Conservation (phyloP, 1,140 invertebrate species). For the Harlomillsia oculata region DNA sequence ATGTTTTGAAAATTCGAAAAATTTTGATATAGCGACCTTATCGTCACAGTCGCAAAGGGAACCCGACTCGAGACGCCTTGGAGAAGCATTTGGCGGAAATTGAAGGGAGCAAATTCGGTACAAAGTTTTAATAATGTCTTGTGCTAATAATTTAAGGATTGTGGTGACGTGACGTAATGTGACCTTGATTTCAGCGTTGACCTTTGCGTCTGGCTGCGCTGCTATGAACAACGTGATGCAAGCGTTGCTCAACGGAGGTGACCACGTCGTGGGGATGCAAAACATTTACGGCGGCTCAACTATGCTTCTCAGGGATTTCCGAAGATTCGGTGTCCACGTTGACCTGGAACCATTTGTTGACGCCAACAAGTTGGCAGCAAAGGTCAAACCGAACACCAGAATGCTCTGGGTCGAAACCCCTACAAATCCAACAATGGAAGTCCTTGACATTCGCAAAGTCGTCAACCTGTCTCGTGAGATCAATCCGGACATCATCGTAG, state of each 20-base stretch:
- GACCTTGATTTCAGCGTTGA: constrained; percentile 43
- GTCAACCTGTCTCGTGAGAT: constrained; percentile 39
- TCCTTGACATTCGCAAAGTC: constrained; percentile 53
- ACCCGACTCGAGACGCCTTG: constrained; percentile 80
- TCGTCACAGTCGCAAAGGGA: constrained; percentile 78
- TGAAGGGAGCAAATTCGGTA: constrained; percentile 79
- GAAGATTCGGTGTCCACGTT: constrained; percentile 54
- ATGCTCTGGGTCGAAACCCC: constrained; percentile 58
- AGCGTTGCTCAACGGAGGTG: constrained; percentile 60
- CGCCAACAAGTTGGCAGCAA: constrained; percentile 54
- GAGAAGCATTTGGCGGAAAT: constrained; percentile 80
- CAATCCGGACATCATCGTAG: constrained; percentile 43
- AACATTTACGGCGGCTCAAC: constrained; percentile 89
- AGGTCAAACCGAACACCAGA: constrained; percentile 74
- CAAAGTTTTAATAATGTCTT: constrained; percentile 2
- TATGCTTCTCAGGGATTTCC: not conserved
- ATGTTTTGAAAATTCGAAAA: not conserved
- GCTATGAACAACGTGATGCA: constrained; percentile 59
- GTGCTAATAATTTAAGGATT: not conserved
- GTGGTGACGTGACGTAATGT: no score
- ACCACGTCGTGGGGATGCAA: constrained; percentile 82
- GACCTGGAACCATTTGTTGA: constrained; percentile 73
- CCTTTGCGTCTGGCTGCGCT: constrained; percentile 82
- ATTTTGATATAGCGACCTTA: not conserved
- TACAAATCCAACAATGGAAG: constrained; percentile 53